Evolutionary conservation across 2,888 invertebrate genomes (phyloP).

Genomic region (Endomychus coccineus): DNA sequence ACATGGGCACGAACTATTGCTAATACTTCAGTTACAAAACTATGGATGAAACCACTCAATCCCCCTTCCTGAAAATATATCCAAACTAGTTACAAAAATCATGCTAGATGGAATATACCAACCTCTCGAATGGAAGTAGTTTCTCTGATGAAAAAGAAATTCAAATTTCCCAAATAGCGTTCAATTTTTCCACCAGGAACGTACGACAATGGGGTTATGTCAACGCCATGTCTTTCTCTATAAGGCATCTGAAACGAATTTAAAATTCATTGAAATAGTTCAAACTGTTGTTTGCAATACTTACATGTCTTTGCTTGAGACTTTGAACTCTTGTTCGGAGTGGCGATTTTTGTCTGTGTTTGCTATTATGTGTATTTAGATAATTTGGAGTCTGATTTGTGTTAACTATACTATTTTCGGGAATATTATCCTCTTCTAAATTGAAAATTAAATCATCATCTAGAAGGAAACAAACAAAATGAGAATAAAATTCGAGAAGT

Average conservation of each 20-base stretch:
- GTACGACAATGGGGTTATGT: constrained; percentile 74
- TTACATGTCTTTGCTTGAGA: constrained; percentile 38
- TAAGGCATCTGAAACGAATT: constrained; percentile 37
- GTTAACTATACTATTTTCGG: constrained; percentile 32
- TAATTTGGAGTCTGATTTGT: constrained; percentile 6
- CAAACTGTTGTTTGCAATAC: constrained; percentile 4
- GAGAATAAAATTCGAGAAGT: constrained; percentile 5
- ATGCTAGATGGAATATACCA: constrained; percentile 13
- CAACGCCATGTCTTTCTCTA: constrained; percentile 55
- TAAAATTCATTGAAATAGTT: constrained; percentile 27
- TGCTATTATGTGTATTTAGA: constrained; percentile 32
- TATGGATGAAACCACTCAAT: constrained; percentile 88
- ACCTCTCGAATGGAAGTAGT: constrained; percentile 84
- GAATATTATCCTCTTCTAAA: constrained; percentile 67
- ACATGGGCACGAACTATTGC: constrained; percentile 92
- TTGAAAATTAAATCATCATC: constrained; percentile 80
- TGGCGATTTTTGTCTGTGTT: constrained; percentile 51
- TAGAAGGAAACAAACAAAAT: constrained; percentile 19
- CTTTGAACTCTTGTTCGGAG: constrained; percentile 38
- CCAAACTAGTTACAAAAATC: constrained; percentile 6
- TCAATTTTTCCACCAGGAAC: constrained; percentile 72
- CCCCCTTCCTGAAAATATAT: constrained; percentile 66
- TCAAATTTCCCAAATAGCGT: constrained; percentile 80
- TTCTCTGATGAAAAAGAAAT: constrained; percentile 93
- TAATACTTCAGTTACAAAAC: constrained; percentile 86